Evolutionary conservation across 2,888 invertebrate genomes (phyloP), one percentile per base, ranked within the genome.

Genomic region (Rotaria sp.): DNA sequence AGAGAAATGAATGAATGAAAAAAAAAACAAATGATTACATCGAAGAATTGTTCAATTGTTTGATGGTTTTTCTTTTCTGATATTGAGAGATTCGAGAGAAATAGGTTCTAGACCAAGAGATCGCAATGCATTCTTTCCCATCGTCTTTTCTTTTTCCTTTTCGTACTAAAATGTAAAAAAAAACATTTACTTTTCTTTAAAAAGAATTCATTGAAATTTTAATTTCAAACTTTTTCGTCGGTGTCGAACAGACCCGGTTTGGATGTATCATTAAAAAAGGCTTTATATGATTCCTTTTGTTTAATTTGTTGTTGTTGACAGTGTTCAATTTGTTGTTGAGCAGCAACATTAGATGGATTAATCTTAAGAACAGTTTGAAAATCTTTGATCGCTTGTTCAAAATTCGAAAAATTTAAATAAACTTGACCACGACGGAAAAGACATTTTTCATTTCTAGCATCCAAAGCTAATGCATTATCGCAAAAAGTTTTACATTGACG

Each of bases 331-430:
- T 96, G 95, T 89, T 94, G 94, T 59, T 93, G 93, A 0, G 96
- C 96, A 30, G 96, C 95, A 92, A 93, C 94, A 92, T 98, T 98
- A 86, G 93, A 93, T 0, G 96, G 95, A 89, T 97, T 96, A 67
- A 95, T 90, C 87, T 94, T 92, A 0, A 95, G 90, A 2, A 96
- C 94, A 88, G 92, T 92, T 89, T 94, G 92, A 91, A 96, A 98
- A 90, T 96, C 95, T 52, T 92, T 90, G 59, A 94, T 91, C 0
- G 97, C 97, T 24, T 93, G 91, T 85, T 95, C 94, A 0, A 94
- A 94, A 87, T 97, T 96, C 48, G 94, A 94, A 13, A 95, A 90
- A 0, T 93, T 93, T 85, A 95, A 90, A 88, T 94, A 92, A 0
- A 96, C 96, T 90, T 94, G 94, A 0, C 96, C 97, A 88, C 95